Conservation (phyloP, 2,113 vertebrate genomes). For the Dipodomys stephensi region DNA sequence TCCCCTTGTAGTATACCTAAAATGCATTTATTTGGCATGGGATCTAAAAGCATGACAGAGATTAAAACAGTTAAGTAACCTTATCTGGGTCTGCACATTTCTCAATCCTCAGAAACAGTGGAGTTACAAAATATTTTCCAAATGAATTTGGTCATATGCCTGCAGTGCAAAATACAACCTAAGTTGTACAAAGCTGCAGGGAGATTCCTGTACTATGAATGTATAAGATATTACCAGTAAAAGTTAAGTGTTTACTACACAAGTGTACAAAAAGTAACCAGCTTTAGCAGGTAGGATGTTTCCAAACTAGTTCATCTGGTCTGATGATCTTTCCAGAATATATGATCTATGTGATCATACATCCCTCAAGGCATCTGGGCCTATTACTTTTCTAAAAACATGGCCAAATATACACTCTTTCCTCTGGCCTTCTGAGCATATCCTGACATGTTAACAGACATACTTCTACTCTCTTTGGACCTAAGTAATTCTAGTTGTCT, state of each 20-base stretch:
- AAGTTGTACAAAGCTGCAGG: not conserved
- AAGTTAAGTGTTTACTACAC: not conserved
- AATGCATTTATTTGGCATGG: not conserved
- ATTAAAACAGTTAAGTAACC: slow-evolving; percentile 6
- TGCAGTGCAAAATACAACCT: slow-evolving; percentile 6
- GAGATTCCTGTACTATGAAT: not conserved
- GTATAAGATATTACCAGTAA: not conserved
- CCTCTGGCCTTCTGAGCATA: not conserved
- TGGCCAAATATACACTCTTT: not conserved
- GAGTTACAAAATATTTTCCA: not conserved
- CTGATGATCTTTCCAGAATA: not conserved
- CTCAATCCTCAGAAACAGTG: slow-evolving; percentile 17
- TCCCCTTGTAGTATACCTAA: not conserved
- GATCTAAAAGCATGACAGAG: not conserved
- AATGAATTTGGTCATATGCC: not conserved
- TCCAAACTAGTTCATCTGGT: not conserved
- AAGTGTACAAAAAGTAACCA: not conserved
- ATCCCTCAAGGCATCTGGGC: not conserved
- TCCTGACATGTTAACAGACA: not conserved
- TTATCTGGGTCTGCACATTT: slow-evolving; percentile 5
- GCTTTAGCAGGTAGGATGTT: not conserved
- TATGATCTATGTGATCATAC: slow-evolving; percentile 8
- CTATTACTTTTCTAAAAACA: not conserved
- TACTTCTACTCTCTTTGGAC: not conserved
- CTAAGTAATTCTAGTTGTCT: not conserved